These are phyloP conservation scores for Lithophane ornitopus DNA, from an alignment of 2,888 invertebrate species.

Conservation along the genomic window DNA sequence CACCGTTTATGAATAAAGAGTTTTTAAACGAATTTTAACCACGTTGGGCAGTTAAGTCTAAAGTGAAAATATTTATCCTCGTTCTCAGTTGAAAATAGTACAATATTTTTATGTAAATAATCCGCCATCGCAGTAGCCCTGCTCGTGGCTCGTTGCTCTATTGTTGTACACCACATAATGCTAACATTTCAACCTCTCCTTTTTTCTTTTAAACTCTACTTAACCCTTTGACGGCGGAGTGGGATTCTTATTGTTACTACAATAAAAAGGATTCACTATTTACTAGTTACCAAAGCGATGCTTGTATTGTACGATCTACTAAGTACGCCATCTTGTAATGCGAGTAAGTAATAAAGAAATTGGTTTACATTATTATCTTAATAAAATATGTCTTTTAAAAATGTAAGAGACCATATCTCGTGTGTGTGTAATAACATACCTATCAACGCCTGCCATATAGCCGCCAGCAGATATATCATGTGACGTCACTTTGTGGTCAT, in stretches of 20 bases:
- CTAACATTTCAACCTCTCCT: constrained; percentile 38
- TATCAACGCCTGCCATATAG: neutral
- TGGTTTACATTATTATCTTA: neutral
- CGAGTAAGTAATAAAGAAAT: constrained; percentile 5
- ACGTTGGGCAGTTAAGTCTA: neutral
- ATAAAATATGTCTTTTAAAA: neutral
- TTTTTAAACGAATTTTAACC: neutral
- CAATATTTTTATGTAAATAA: constrained; percentile 6
- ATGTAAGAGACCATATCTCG: neutral
- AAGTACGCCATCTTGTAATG: constrained; percentile 7
- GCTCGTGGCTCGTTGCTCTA: constrained; percentile 17
- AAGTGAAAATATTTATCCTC: neutral
- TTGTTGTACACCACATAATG: constrained; percentile 58
- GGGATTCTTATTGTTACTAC: constrained; percentile 53
- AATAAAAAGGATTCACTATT: constrained; percentile 49
- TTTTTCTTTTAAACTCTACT: constrained; percentile 60
- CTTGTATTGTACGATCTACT: constrained; percentile 29
- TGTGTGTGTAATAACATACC: neutral
- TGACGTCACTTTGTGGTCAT: constrained; percentile 8
- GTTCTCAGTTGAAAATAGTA: too few species aligned
- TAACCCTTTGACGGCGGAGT: constrained; percentile 62
- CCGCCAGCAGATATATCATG: neutral
- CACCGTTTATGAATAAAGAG: neutral
- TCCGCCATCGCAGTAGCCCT: constrained; percentile 8
- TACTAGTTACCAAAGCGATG: constrained; percentile 40